These are phyloP conservation scores for Dipodomys stephensi DNA, from an alignment of 2,113 vertebrate species.

Conservation along the genomic window DNA sequence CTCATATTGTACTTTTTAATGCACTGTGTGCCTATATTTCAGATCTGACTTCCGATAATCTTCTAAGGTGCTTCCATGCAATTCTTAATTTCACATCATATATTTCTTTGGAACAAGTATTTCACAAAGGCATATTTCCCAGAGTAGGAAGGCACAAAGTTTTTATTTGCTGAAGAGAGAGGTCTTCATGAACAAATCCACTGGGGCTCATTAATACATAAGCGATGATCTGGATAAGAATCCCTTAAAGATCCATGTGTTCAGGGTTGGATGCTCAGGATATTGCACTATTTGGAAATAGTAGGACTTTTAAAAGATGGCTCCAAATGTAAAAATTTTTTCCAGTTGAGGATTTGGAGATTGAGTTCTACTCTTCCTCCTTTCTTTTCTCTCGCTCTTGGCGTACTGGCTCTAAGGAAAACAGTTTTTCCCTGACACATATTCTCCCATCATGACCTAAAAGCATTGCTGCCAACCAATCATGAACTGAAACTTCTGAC, in stretches of 20 bases:
- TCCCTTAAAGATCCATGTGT: no score
- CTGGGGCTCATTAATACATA: background rate
- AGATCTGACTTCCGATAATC: background rate
- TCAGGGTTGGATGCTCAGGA: background rate
- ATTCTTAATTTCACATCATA: background rate
- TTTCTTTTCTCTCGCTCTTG: background rate
- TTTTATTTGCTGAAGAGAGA: background rate
- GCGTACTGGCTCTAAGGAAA: background rate
- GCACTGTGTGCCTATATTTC: background rate
- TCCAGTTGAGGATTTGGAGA: no score
- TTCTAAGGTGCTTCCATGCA: background rate
- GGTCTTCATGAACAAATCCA: background rate
- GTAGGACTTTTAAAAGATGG: background rate
- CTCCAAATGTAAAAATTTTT: background rate
- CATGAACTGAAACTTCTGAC: background rate
- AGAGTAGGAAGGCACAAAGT: background rate
- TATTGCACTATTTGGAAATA: background rate
- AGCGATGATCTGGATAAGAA: background rate
- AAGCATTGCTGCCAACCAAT: background rate
- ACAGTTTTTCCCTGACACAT: background rate
- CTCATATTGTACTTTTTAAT: background rate
- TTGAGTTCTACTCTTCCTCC: no score
- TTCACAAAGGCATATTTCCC: background rate
- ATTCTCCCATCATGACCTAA: background rate
- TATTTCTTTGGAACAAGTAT: background rate